Base-by-base conservation (phyloP, 2,888 invertebrate species). In the Notocelia uddmanniana region DNA sequence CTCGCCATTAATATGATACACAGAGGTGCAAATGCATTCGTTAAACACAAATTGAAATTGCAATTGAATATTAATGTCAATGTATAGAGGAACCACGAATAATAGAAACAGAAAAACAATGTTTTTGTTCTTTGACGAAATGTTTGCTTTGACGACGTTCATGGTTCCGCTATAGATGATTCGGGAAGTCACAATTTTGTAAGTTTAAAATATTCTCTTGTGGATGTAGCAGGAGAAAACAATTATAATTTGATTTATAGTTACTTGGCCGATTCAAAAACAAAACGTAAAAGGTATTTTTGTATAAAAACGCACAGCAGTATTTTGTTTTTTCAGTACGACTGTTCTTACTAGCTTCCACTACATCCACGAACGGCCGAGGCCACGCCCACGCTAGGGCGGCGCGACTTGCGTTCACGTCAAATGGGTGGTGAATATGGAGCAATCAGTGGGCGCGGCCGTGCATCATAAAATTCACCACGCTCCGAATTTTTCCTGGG, bases 121-220 rank as follows among this genome's bases (percentile, higher is more conserved):
- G 15, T 8, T 45, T 45, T 45, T 13, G 37, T 37, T 37, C n/a
- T n/a, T n/a, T n/a, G n/a, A n/a, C n/a, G n/a, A n/a, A n/a, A n/a
- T n/a, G n/a, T n/a, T 45, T 52, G 3, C 11, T 15, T 55, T 26
- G 26, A 52, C 19, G 23, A 8, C 6, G 11, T 15, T 26, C 23
- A 23, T 26, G 55, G 26, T 26, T 55, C 26, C 21, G 1, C 55
- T 55, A 26, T 26, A 55, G n/a, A 55, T 55, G 55, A 23, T 55
- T 55, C 55, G 55, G 26, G 26, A n/a, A n/a, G 21, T 55, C 55
- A n/a, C 6, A 63, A 60, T 68, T 60, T 41, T 83, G 80, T 41
- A 6, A 15, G 41, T 15, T 13, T 31, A 5, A 31, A n/a, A n/a
- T 15, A 5, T 45, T n/a, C 45, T 15, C 2, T n/a, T 8, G 45